Evolutionary conservation across 1,140 invertebrate genomes (phyloP).

Genomic region (Formica selysi): DNA sequence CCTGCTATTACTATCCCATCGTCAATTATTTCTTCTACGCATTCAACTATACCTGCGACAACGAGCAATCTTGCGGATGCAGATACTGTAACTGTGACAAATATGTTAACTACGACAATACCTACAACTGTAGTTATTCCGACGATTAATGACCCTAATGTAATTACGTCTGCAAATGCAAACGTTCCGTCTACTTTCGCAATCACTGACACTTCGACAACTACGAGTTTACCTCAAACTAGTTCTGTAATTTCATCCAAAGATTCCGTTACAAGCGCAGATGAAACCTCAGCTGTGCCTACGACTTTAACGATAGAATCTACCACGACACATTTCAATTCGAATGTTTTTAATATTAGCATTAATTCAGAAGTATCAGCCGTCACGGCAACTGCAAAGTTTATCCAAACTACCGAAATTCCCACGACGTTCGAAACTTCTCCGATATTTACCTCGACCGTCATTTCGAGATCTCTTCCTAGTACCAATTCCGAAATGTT

Average conservation of each 20-base stretch:
- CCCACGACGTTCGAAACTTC: background rate
- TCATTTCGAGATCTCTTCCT: background rate
- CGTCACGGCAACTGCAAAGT: background rate
- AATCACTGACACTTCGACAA: background rate
- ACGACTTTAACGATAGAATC: constrained; percentile 2
- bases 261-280: background rate
- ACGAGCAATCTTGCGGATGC: background rate
- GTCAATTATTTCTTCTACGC: constrained; percentile 4
- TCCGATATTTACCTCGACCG: background rate
- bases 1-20: background rate
- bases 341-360: background rate
- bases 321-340: background rate
- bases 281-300: background rate
- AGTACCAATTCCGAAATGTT: background rate
- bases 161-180: too few relatives aligned
- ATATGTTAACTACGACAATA: background rate
- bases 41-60: background rate
- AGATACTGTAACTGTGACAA: background rate
- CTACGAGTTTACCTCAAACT: background rate
- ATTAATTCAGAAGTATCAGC: background rate
- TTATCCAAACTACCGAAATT: background rate
- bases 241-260: background rate
- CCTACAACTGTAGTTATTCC: background rate
- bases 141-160: background rate
- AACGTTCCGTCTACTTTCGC: background rate